phyloP scores from a whole-genome alignment of 2,888 invertebrate species.

The Chorisops tibialis region DNA sequence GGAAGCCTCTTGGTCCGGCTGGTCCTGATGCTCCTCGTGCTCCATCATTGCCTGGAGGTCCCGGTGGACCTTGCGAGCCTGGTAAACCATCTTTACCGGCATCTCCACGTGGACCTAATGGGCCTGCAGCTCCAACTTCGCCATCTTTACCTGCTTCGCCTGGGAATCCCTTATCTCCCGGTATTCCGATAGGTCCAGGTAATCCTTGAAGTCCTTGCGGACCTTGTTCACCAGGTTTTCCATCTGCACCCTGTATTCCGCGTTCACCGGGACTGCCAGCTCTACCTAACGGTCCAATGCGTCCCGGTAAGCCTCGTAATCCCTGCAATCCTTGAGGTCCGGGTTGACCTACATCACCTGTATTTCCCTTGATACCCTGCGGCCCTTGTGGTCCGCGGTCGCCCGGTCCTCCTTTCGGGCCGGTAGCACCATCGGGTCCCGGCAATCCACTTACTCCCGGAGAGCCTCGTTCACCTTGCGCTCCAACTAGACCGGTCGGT shows the following conservation, averaged over 20 bases:
- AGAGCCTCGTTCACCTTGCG: constrained; percentile 66
- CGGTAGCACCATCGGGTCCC: constrained; percentile 74
- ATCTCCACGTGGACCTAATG: constrained; percentile 74
- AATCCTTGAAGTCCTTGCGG: constrained; percentile 75
- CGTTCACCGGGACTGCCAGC: constrained; percentile 68
- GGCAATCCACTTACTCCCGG: constrained; percentile 61
- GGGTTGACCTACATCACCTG: constrained; percentile 59
- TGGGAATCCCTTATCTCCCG: constrained; percentile 62
- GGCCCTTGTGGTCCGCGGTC: constrained; percentile 68
- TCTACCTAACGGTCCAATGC: constrained; percentile 69
- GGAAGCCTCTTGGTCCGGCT: constrained; percentile 76
- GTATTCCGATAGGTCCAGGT: constrained; percentile 69
- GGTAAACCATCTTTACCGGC: constrained; percentile 73
- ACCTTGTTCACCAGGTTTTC: constrained; percentile 80
- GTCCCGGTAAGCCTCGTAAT: constrained; percentile 62
- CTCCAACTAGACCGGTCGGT: constrained; percentile 69
- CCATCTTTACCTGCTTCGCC: constrained; percentile 81
- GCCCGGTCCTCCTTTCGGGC: constrained; percentile 71
- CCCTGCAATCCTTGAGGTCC: constrained; percentile 61
- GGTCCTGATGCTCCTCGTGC: constrained; percentile 74
- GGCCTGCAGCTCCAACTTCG: constrained; percentile 65
- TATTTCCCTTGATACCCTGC: constrained; percentile 61
- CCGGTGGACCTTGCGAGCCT: constrained; percentile 72
- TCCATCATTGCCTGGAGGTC: constrained; percentile 68
- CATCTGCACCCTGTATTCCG: constrained; percentile 77